Conservation (phyloP, 1,140 invertebrate species). For the Lepidurus packardi region DNA sequence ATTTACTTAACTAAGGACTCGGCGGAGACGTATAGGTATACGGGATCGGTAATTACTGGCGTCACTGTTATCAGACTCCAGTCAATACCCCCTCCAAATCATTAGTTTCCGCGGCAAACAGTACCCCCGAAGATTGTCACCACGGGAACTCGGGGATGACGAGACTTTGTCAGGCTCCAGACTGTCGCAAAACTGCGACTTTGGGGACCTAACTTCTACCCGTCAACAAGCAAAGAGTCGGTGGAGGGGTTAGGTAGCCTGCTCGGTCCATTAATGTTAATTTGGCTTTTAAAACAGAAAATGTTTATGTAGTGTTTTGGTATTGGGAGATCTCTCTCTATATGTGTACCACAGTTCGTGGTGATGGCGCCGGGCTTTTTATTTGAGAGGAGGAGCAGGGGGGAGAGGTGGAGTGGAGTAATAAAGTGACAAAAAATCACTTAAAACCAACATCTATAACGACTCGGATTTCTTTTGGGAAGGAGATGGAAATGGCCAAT, state of each 20-base stretch:
- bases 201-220: neutral
- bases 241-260: neutral
- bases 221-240: neutral
- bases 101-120: neutral
- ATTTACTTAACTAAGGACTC: neutral
- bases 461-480: neutral
- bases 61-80: neutral
- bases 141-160: neutral
- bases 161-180: slow-evolving; percentile 1
- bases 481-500: slow-evolving; percentile 21
- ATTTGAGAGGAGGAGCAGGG: neutral
- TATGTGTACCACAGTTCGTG: neutral
- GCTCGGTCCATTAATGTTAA: slow-evolving; percentile 5
- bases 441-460: slow-evolving; percentile 14
- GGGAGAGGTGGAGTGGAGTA: neutral
- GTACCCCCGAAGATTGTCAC: neutral
- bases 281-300: neutral
- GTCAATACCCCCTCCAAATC: neutral
- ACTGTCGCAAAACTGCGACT: neutral
- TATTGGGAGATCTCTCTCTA: neutral
- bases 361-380: neutral
- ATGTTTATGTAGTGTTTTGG: neutral
- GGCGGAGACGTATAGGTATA: neutral
- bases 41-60: neutral
- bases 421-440: slow-evolving; percentile 16